Conservation (phyloP, 2,113 vertebrate genomes). For the Muscicapa adusta region DNA sequence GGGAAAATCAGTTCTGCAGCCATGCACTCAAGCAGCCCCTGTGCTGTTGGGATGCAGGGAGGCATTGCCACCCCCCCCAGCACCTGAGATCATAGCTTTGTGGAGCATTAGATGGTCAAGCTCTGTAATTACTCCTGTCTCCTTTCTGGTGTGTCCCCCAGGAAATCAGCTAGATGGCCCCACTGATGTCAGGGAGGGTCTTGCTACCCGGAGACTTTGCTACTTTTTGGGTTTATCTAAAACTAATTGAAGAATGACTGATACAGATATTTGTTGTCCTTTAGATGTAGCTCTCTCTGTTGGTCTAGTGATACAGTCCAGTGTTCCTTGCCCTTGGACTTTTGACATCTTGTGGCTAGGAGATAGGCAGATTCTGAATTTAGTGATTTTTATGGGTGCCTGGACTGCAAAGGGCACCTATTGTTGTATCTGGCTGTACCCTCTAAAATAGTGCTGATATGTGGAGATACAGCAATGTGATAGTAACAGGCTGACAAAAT, state of each 20-base stretch:
- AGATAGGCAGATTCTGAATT: not conserved
- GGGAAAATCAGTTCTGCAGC: not conserved
- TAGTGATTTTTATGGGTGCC: not conserved
- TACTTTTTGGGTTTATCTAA: not conserved
- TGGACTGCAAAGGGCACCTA: not conserved
- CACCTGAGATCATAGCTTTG: not conserved
- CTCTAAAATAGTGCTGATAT: not conserved
- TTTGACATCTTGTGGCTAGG: not conserved
- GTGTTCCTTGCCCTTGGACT: not conserved
- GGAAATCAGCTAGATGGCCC: not conserved
- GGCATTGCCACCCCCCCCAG: not conserved
- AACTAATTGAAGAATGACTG: not conserved
- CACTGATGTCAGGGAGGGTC: too few species aligned
- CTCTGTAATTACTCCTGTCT: not conserved
- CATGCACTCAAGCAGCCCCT: fast-evolving
- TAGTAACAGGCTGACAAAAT: not conserved
- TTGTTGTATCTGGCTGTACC: fast-evolving
- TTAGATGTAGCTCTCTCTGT: fast-evolving
- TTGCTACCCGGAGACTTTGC: not conserved
- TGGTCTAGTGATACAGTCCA: not conserved
- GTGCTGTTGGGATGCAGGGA: not conserved
- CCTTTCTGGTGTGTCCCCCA: not conserved
- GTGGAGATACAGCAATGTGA: not conserved
- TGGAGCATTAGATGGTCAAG: not conserved
- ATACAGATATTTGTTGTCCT: not conserved